Evolutionary conservation across 2,888 invertebrate species (phyloP).

Genomic region (Gisinianus flammeolus): DNA sequence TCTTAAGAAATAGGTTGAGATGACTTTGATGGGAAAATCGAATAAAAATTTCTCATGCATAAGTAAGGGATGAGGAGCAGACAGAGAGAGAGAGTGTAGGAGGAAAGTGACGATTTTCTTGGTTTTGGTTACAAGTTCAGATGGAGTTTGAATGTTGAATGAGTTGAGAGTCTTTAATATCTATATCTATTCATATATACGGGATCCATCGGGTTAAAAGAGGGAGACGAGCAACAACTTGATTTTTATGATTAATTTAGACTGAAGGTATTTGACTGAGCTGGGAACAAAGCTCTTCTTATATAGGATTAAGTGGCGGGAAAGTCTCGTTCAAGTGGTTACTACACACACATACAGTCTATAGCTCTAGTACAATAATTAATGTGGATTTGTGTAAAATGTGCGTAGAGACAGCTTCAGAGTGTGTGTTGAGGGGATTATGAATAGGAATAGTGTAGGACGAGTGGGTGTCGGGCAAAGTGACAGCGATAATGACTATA

Average conservation of each 20-base stretch:
- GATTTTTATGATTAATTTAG: slow-evolving; percentile 16
- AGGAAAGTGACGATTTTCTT: slow-evolving; percentile 6
- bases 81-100: background rate
- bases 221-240: background rate
- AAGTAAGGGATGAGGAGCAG: background rate
- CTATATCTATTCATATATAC: too few species aligned
- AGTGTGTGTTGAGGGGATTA: background rate
- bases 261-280: slow-evolving; percentile 1
- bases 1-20: slow-evolving; percentile 11
- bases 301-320: slow-evolving; percentile 19
- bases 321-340: slow-evolving; percentile 8
- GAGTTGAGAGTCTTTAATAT: too few species aligned
- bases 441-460: background rate
- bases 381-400: background rate
- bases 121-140: background rate
- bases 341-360: too few species aligned
- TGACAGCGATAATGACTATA: background rate
- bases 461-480: background rate
- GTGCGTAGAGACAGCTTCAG: too few species aligned
- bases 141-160: too few species aligned
- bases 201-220: too few species aligned
- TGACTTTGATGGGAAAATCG: slow-evolving; percentile 7
- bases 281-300: slow-evolving; percentile 2
- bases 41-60: slow-evolving; percentile 12
- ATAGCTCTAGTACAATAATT: background rate